Evolutionary conservation across 2,797 vertebrate species (phyloP).

Genomic region (Parauchenoglanis punctatus): DNA sequence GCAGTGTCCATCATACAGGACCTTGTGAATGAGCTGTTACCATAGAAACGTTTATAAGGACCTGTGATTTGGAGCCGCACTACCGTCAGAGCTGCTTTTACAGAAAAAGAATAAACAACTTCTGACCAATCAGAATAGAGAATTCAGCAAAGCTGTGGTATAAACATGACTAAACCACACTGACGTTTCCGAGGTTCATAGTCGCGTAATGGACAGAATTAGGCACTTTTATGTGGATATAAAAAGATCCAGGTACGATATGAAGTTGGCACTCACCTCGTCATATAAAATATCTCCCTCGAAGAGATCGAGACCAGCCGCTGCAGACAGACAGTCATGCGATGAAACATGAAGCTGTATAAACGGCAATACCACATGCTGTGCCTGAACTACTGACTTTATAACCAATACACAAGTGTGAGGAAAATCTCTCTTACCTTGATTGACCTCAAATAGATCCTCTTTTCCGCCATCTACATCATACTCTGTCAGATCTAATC

Average conservation of each 20-base stretch:
- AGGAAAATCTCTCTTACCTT: slow-evolving; percentile 75
- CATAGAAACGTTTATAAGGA: neutral
- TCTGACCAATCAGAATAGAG: too few species aligned
- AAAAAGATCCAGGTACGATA: neutral
- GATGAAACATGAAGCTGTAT: neutral
- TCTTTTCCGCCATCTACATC: slow-evolving; percentile 83
- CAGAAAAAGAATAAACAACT: too few species aligned
- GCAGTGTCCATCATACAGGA: neutral
- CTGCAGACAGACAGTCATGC: slow-evolving; percentile 64
- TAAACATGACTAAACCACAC: too few species aligned
- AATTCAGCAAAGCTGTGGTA: too few species aligned
- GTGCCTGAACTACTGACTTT: neutral
- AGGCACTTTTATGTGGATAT: too few species aligned
- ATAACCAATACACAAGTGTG: too few species aligned
- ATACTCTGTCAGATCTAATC: slow-evolving; percentile 68
- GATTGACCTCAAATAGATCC: slow-evolving; percentile 92
- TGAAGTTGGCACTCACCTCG: slow-evolving; percentile 72
- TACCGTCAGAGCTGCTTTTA: too few species aligned
- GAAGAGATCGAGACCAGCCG: slow-evolving; percentile 81
- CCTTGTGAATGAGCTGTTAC: neutral
- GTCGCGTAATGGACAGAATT: neutral
- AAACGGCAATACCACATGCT: neutral
- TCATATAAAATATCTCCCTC: slow-evolving; percentile 88
- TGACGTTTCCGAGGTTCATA: neutral
- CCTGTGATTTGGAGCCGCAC: too few species aligned